These are phyloP conservation scores for Australoheros scitulus DNA, from an alignment of 2,113 vertebrate species.

Conservation along the genomic window DNA sequence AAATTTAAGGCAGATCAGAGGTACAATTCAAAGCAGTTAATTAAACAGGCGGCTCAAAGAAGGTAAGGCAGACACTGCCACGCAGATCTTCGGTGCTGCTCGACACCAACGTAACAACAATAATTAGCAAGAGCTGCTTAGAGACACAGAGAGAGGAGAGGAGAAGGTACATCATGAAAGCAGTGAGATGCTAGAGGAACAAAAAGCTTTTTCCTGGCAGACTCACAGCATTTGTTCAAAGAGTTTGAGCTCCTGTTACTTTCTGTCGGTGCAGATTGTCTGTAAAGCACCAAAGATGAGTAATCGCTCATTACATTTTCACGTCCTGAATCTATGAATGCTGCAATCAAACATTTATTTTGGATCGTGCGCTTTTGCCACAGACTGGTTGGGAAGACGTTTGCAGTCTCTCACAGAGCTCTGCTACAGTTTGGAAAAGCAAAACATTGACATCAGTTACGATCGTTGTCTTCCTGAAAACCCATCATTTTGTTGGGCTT, in stretches of 20 bases:
- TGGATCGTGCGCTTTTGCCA: neutral
- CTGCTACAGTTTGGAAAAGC: conserved; percentile 1
- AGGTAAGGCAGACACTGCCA: conserved; percentile 18
- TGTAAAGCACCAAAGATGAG: neutral
- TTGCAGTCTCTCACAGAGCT: neutral
- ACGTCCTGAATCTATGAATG: neutral
- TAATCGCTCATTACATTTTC: neutral
- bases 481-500: neutral
- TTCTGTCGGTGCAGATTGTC: conserved; percentile 5
- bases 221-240: conserved; percentile 14
- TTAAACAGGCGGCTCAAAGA: conserved; percentile 30
- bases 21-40: conserved; percentile 31
- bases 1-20: conserved; percentile 32
- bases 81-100: conserved; percentile 16
- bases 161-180: neutral
- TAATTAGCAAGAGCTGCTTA: conserved; percentile 35
- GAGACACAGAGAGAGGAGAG: neutral
- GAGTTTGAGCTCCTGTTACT: conserved; percentile 2
- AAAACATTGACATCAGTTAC: neutral
- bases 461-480: neutral
- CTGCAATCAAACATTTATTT: conserved; percentile 13
- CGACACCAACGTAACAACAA: conserved; percentile 30
- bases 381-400: neutral
- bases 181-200: neutral
- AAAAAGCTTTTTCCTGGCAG: neutral